A percentile compares a stretch with the other conserved stretches of the same genome.
These are phyloP conservation scores for Plebejus anna DNA, from an alignment of 2,888 invertebrate species.

Conservation along the genomic window DNA sequence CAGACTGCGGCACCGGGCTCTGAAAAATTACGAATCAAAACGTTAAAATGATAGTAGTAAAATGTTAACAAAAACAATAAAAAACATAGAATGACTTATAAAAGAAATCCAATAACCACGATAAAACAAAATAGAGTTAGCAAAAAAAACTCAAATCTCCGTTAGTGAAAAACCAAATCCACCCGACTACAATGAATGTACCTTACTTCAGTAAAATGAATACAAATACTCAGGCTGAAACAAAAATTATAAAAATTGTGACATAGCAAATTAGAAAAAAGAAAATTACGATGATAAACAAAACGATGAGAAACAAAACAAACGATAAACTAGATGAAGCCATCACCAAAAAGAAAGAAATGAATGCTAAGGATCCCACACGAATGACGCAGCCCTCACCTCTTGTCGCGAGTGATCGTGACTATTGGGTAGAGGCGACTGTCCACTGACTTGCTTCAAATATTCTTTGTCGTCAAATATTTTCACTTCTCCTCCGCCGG, in stretches of 20 bases:
- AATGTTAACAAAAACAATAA: neutral
- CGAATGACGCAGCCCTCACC: slow-evolving; percentile 58
- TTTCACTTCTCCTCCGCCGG: slow-evolving; percentile 96
- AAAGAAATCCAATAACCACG: neutral
- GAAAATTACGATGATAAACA: neutral
- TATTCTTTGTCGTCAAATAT: slow-evolving; percentile 96
- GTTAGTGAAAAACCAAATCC: slow-evolving; percentile 41
- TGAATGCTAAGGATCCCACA: slow-evolving; percentile 33
- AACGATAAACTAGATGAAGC: slow-evolving; percentile 43
- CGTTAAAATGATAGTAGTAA: slow-evolving; percentile 26
- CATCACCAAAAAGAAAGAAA: slow-evolving; percentile 51
- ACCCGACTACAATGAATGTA: slow-evolving; percentile 40
- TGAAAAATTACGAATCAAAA: slow-evolving; percentile 58
- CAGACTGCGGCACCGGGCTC: slow-evolving; percentile 84
- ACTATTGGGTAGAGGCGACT: slow-evolving; percentile 63
- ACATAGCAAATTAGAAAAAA: slow-evolving; percentile 28
- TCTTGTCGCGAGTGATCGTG: slow-evolving; percentile 69
- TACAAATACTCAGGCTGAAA: slow-evolving; percentile 78
- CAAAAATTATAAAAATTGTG: slow-evolving; percentile 50
- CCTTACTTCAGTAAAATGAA: slow-evolving; percentile 68
- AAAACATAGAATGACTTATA: neutral
- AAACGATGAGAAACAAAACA: slow-evolving; percentile 39
- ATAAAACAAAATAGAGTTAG: slow-evolving; percentile 26
- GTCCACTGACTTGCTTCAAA: slow-evolving; percentile 85
- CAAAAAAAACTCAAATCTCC: slow-evolving; percentile 34